Evolutionary conservation across 2,888 invertebrate species (phyloP), one percentile per base, ranked within the genome.

Genomic region (Eubasilissa splendida): DNA sequence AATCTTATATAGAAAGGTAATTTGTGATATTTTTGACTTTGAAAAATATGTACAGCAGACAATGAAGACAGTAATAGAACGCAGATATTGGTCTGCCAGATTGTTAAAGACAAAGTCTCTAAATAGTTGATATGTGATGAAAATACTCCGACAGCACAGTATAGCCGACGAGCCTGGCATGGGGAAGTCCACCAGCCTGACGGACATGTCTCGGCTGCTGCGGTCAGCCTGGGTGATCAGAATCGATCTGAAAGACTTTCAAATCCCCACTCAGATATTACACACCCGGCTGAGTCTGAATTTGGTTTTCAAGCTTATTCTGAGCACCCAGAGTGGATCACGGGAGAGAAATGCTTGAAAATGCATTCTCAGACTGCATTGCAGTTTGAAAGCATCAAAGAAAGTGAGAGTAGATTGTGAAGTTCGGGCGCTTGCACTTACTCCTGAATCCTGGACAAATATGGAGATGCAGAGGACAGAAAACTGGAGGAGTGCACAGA

Each of bases 201-300:
- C 58, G 12, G 58, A 42, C 5, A 3, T 74, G 5, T 58, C 33
- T 2, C 2, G 22, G 8, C 74, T 59, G n/a, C 11, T 58, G 4
- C 2, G n/a, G 8, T 31, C 42, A 7, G n/a, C 58, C 7, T 74
- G 58, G 58, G 22, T 74, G 8, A 33, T 74, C 7, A 14, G 74
- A 59, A 50, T 74, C n/a, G 74, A 74, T 7, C 58, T 74, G 1
- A n/a, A 22, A 12, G 42, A 74, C 58, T 59, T 14, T 14, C 58
- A 74, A 42, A 3, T 42, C 4, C 22, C 58, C 3, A 59, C 58
- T 9, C 11, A 14, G 5, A 50, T 58, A 0, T 22, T 74, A 10
- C 33, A 58, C 1, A 11, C 22, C 31, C 54, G 53, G 22, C 5
- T 54, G 4, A 12, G 14, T 11, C 10, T 53, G 22, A 0, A 10